These are phyloP conservation scores for Zosterops lateralis DNA, from an alignment of 2,113 vertebrate genomes.

Conservation along the genomic window DNA sequence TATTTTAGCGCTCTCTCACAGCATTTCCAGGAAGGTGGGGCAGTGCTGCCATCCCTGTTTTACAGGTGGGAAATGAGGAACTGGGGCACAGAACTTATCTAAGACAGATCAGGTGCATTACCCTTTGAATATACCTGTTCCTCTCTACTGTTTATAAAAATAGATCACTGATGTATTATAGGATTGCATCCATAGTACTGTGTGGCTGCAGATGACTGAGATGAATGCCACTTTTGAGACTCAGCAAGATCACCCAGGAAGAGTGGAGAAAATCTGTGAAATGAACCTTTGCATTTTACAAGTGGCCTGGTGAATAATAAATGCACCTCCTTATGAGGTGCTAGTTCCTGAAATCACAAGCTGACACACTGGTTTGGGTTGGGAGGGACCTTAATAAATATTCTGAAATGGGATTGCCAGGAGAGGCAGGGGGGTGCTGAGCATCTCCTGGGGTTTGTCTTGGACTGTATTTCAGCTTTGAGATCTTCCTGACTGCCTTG, in stretches of 20 bases:
- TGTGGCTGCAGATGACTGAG: neutral
- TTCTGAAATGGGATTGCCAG: neutral
- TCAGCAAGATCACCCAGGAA: neutral
- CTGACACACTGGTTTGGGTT: neutral
- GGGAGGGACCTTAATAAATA: neutral
- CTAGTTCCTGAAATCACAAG: neutral
- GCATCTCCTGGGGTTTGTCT: rapidly evolving
- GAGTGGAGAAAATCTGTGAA: neutral
- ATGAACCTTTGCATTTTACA: neutral
- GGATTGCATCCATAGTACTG: neutral
- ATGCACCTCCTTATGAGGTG: neutral
- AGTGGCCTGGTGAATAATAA: neutral
- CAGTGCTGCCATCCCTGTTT: neutral
- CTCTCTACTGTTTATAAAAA: neutral
- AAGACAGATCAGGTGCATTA: neutral
- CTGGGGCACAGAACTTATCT: neutral
- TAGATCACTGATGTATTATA: neutral
- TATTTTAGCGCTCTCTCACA: neutral
- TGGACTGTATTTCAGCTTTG: neutral
- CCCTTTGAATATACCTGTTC: neutral
- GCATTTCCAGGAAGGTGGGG: neutral
- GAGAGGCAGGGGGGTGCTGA: neutral
- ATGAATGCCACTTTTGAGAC: neutral
- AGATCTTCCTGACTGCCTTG: neutral
- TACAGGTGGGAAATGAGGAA: neutral